Conservation (phyloP, 2,888 invertebrate species). For the Ectemnius lituratus region DNA sequence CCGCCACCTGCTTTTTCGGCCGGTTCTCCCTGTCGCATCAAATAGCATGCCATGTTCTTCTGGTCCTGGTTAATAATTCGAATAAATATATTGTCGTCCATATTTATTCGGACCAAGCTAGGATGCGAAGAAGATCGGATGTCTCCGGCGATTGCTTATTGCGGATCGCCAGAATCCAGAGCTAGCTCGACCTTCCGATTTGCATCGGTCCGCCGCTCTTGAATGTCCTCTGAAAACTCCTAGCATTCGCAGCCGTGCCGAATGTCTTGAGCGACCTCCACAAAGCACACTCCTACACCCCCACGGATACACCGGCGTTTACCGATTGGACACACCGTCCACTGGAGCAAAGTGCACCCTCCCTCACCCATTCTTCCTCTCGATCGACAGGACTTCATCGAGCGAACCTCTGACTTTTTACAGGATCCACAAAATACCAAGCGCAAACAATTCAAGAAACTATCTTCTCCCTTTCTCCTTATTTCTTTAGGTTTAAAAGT, state of each 20-base stretch:
- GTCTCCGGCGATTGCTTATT: slow-evolving; percentile 43
- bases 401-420: background rate
- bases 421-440: background rate
- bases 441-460: background rate
- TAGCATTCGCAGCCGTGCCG: slow-evolving; percentile 42
- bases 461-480: background rate
- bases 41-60: background rate
- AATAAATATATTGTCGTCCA: slow-evolving; percentile 12
- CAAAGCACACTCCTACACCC: slow-evolving; percentile 50
- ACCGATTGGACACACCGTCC: slow-evolving; percentile 63
- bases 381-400: slow-evolving; percentile 13
- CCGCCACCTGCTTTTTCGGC: background rate
- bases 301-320: slow-evolving; percentile 41
- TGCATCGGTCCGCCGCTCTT: slow-evolving; percentile 67
- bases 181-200: slow-evolving; percentile 64
- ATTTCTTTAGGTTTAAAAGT: no score
- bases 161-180: slow-evolving; percentile 52
- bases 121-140: slow-evolving; percentile 18
- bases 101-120: background rate
- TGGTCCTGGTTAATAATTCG: background rate
- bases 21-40: background rate
- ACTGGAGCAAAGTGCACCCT: slow-evolving; percentile 1
- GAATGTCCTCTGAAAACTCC: slow-evolving; percentile 62
- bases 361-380: slow-evolving; percentile 3
- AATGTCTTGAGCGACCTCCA: slow-evolving; percentile 16